Percentiles rank a stretch among this genome's conserved stretches.
These are phyloP conservation scores for Parauchenoglanis punctatus DNA, from an alignment of 2,797 vertebrate species.

Conservation along the genomic window DNA sequence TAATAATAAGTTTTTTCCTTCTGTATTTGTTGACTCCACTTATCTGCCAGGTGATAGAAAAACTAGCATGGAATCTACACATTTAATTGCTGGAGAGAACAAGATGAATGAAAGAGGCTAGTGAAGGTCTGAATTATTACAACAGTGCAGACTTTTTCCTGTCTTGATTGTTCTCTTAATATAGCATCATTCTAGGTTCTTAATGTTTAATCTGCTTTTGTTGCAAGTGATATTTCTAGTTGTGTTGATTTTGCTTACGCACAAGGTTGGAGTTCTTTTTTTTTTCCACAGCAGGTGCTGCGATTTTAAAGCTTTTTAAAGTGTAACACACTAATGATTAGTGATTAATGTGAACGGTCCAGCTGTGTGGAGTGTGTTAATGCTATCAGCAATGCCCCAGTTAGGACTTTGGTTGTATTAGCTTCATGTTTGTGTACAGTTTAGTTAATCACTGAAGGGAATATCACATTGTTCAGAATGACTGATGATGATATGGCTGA, in stretches of 20 bases:
- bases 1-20: neutral
- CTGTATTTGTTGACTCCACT: neutral
- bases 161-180: neutral
- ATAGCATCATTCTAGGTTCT: neutral
- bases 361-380: constrained; percentile 1
- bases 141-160: constrained; percentile 11
- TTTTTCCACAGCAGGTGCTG: neutral
- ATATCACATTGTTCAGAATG: neutral
- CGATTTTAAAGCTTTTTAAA: constrained; percentile 3
- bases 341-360: neutral
- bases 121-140: neutral
- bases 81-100: neutral
- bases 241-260: neutral
- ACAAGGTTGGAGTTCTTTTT: neutral
- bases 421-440: neutral
- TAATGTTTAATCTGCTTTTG: constrained; percentile 4
- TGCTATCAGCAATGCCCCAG: neutral
- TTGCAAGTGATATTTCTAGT: constrained; percentile 7
- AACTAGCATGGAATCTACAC: no score
- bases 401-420: neutral
- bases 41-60: neutral
- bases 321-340: neutral
- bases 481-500: neutral
- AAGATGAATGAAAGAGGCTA: neutral
- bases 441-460: neutral